Evolutionary conservation across 2,888 invertebrate genomes (phyloP).

Genomic region (Troides helena): DNA sequence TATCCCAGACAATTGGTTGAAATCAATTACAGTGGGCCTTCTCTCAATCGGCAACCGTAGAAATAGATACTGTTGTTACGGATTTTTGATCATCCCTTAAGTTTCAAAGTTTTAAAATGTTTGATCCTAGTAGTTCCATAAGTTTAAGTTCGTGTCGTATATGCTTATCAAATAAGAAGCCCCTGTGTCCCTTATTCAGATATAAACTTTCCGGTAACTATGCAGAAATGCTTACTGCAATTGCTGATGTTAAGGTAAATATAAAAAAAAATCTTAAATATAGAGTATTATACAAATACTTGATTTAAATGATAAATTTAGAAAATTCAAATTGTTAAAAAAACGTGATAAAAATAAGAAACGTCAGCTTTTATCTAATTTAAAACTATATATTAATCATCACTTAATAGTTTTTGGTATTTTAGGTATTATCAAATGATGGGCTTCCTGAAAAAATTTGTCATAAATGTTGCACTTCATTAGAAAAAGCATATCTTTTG

Average conservation of each 20-base stretch:
- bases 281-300: not conserved
- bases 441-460: slow-evolving; percentile 75
- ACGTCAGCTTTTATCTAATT: not conserved
- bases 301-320: not conserved
- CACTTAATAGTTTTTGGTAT: slow-evolving; percentile 7
- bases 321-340: no score
- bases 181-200: slow-evolving; percentile 69
- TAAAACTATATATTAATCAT: not conserved
- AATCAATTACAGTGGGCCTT: slow-evolving; percentile 23
- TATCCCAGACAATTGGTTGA: slow-evolving; percentile 24
- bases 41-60: slow-evolving; percentile 33
- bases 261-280: not conserved
- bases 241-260: slow-evolving; percentile 72
- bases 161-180: slow-evolving; percentile 67
- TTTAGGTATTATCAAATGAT: slow-evolving; percentile 68
- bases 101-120: slow-evolving; percentile 48
- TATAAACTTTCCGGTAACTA: slow-evolving; percentile 75
- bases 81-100: slow-evolving; percentile 49
- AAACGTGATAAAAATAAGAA: no score
- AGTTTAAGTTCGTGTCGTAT: slow-evolving; percentile 71
- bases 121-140: slow-evolving; percentile 49
- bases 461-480: slow-evolving; percentile 64
- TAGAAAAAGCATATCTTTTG: slow-evolving; percentile 72
- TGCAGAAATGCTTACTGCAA: slow-evolving; percentile 76
- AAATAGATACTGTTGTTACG: slow-evolving; percentile 45